Base-by-base conservation (phyloP, 2,888 invertebrate species). In the Patella ulyssiponensis region DNA sequence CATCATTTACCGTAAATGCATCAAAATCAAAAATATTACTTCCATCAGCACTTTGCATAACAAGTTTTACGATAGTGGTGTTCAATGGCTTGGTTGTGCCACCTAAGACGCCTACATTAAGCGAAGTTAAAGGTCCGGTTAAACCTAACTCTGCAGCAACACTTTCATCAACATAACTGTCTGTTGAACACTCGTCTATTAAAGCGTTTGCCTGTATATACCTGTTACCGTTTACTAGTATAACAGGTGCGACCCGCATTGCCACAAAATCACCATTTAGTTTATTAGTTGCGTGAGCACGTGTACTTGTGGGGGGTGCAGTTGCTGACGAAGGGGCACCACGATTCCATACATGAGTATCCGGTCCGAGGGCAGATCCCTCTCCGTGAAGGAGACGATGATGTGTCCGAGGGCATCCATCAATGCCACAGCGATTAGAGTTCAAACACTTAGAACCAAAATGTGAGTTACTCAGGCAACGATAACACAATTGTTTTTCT, bases 81-180 rank as follows among this genome's bases (percentile, higher is more conserved):
- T 72, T 52, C 12, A 75, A 64, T 11, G 17, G 15, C 20, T 69
- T 64, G 33, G 33, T 20, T 20, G n/a, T 70, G 20, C 64, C 75
- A 23, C 64, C 64, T 53, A 75, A 52, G 12, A 75, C 75, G 20
- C 53, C 64, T 7, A 75, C 70, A 23, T 27, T 69, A 9, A 75
- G n/a, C 2, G 9, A 15, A 23, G 54, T 53, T 17, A 33, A 23
- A 51, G 69, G 17, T n/a, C 75, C 75, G 12, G 33, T 64, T 27
- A 75, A 15, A 15, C 69, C 75, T 20, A 75, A 51, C 69, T 75
- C 75, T 12, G 69, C 69, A 33, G 75, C 75, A 15, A 75, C 69
- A 27, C 69, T 64, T 9, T 53, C 64, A 69, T 75, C 64, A n/a
- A 75, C 14, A 33, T 74, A 71, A 44, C 58, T 58, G 33, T 52